Evolutionary conservation across 1,140 invertebrate genomes (phyloP).

Genomic region (Drosophila simulans): DNA sequence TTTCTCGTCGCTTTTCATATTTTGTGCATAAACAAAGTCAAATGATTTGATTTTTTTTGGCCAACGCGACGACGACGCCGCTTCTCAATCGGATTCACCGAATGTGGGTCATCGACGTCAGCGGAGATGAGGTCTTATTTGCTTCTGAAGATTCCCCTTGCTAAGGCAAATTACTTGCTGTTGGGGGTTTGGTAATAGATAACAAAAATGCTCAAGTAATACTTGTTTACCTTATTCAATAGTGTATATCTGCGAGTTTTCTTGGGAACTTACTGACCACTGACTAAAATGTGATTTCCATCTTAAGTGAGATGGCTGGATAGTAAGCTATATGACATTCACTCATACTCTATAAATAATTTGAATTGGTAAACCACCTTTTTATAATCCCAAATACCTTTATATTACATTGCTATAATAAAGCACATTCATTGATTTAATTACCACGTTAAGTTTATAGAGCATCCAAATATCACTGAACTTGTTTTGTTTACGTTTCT

Average conservation of each 20-base stretch:
- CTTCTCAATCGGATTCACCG: slow-evolving; percentile 28
- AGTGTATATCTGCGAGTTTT: not conserved
- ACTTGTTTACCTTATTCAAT: not conserved
- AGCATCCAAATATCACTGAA: not conserved
- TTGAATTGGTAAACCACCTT: too few species aligned
- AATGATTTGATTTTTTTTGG: slow-evolving; percentile 52
- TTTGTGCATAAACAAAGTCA: slow-evolving; percentile 71
- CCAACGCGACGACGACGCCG: slow-evolving; percentile 26
- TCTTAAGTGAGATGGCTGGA: not conserved
- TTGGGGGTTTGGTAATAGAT: not conserved
- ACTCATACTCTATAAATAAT: not conserved
- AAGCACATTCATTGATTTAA: not conserved
- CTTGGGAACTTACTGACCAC: not conserved
- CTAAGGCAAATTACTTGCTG: not conserved
- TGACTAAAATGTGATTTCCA: not conserved
- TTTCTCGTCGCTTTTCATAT: slow-evolving; percentile 56
- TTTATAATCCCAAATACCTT: too few species aligned
- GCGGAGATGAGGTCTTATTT: slow-evolving; percentile 14
- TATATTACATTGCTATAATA: too few species aligned
- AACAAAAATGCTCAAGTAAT: not conserved
- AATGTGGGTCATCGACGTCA: slow-evolving; percentile 74
- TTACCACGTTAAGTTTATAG: not conserved
- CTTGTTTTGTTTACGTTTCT: slow-evolving; percentile 2
- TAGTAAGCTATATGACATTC: not conserved
- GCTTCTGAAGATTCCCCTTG: slow-evolving; percentile 1